phyloP scores from a whole-genome alignment of 2,113 vertebrate genomes.

The Prunella fulvescens region DNA sequence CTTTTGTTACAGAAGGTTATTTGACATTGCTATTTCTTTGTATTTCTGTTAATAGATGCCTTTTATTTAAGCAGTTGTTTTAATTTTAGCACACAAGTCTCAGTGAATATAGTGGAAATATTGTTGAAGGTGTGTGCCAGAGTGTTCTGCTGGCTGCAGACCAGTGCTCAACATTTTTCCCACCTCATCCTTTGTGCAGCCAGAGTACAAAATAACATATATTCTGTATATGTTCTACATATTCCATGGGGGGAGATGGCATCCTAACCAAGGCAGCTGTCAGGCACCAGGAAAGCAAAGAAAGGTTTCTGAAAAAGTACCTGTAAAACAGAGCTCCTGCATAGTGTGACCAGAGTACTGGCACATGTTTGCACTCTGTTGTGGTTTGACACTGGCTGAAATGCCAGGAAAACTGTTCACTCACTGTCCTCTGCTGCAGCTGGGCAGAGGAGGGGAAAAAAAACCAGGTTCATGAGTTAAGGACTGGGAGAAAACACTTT shows the following conservation, averaged over 20 bases:
- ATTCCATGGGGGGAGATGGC: neutral
- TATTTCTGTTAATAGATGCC: neutral
- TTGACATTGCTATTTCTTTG: neutral
- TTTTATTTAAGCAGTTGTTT: neutral
- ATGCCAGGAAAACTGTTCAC: neutral
- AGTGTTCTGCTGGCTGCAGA: neutral
- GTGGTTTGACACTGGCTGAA: neutral
- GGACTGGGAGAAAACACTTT: neutral
- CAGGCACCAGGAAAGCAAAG: neutral
- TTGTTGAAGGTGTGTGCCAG: neutral
- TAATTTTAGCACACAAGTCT: neutral
- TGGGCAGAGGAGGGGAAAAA: neutral
- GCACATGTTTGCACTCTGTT: neutral
- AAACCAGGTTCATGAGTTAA: fast-evolving
- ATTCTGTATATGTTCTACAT: neutral
- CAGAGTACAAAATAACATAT: neutral
- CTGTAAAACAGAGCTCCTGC: neutral
- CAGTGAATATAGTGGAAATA: neutral
- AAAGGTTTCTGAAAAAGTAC: neutral
- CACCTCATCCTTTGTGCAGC: neutral
- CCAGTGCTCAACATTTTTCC: neutral
- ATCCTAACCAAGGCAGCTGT: neutral
- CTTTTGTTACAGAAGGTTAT: neutral
- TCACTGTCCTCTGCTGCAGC: neutral
- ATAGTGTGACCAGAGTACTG: fast-evolving